Evolutionary conservation across 2,797 vertebrate genomes (phyloP).

Genomic region (Euphonia xanthogaster): DNA sequence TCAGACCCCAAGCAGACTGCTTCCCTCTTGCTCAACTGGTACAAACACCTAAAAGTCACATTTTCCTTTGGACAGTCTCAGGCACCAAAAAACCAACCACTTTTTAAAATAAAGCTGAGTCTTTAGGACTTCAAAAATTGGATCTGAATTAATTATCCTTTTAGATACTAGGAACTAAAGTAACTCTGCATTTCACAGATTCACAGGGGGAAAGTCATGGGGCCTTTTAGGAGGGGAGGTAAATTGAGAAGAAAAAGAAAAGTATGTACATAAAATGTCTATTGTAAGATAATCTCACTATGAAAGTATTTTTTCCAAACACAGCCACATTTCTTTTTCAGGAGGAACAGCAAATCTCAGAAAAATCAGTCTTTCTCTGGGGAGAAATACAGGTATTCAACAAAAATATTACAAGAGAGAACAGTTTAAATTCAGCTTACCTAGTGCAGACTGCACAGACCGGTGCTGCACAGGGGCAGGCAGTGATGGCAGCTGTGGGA

Average conservation of each 20-base stretch:
- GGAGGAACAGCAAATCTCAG: neutral
- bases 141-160: neutral
- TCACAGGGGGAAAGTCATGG: neutral
- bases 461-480: neutral
- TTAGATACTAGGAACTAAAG: neutral
- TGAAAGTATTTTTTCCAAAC: neutral
- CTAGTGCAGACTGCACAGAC: neutral
- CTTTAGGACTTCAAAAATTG: neutral
- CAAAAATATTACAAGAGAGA: neutral
- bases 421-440: neutral
- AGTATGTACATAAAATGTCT: neutral
- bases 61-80: neutral
- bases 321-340: neutral
- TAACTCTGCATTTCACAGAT: neutral
- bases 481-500: neutral
- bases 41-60: neutral
- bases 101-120: neutral
- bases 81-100: neutral
- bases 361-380: neutral
- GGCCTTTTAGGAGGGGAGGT: neutral
- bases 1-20: neutral
- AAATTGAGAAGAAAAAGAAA: neutral
- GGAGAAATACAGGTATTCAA: neutral
- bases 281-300: neutral
- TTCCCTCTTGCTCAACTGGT: neutral